phyloP scores from a whole-genome alignment of 2,888 invertebrate species.

The Allophyes oxyacanthae region DNA sequence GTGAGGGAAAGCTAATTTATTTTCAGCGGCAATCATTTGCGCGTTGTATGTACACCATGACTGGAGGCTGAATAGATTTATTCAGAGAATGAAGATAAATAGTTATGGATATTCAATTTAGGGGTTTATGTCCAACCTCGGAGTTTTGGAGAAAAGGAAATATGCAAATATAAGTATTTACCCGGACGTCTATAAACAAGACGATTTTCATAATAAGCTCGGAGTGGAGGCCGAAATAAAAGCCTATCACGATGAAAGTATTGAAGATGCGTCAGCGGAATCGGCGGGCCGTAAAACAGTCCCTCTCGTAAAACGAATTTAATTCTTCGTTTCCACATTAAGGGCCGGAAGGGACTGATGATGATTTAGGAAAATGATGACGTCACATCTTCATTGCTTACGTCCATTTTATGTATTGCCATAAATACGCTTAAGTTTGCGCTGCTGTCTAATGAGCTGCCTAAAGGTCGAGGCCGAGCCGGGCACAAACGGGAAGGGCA shows the following conservation, averaged over 20 bases:
- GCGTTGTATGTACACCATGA: slow-evolving; percentile 35
- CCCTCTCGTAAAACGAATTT: slow-evolving; percentile 68
- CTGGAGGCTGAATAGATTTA: slow-evolving; percentile 46
- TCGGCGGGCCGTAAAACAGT: slow-evolving; percentile 64
- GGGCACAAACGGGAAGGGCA: slow-evolving; percentile 1
- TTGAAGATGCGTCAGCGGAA: slow-evolving; percentile 63
- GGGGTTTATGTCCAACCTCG: slow-evolving; percentile 28
- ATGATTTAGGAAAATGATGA: slow-evolving; percentile 59
- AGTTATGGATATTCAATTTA: slow-evolving; percentile 45
- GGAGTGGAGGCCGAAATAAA: slow-evolving; percentile 52
- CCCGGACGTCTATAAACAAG: slow-evolving; percentile 60
- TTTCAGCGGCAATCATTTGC: slow-evolving; percentile 47
- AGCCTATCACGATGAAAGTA: slow-evolving; percentile 59
- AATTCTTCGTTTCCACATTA: slow-evolving; percentile 66
- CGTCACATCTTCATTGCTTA: slow-evolving; percentile 45
- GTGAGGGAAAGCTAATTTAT: slow-evolving; percentile 50
- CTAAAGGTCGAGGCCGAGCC: slow-evolving; percentile 6
- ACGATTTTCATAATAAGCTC: slow-evolving; percentile 66
- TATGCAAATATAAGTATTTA: slow-evolving; percentile 47
- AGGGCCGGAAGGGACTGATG: slow-evolving; percentile 51
- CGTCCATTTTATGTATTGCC: slow-evolving; percentile 47
- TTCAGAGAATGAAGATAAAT: slow-evolving; percentile 51
- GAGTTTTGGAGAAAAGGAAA: slow-evolving; percentile 38
- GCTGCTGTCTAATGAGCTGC: slow-evolving; percentile 32
- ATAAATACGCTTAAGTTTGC: slow-evolving; percentile 37